Evolutionary conservation across 2,888 invertebrate genomes (phyloP), one percentile per base, ranked within the genome.

Genomic region (Drosophila ezoana): DNA sequence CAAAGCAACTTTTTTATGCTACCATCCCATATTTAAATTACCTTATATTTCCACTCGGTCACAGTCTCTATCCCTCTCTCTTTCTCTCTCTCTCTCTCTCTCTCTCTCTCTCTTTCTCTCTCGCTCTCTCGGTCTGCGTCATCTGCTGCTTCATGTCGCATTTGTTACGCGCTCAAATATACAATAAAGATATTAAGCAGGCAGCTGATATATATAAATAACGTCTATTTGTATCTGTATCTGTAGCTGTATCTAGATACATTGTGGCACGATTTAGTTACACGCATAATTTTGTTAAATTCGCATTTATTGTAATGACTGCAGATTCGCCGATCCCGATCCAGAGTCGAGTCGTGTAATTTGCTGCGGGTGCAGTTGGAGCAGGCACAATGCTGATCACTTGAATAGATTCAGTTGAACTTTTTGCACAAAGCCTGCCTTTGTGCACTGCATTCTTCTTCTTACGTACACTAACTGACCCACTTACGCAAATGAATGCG

Each of bases 291-390:
- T 85, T 81, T 81, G 73, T 69, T 81, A 65, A 89, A 81, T 85
- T 87, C 89, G 61, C 83, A 80, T 89, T 89, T 87, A 80, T 85
- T 71, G 87, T 89, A 85, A 85, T 79, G 70, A 85, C 81, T 68
- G 69, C 60, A 72, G 61, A 81, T 87, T 85, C 85, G 79, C 23
- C 60, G 18, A 18, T 18, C 18, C 18, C 18, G 62, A 62, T 47
- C 44, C 52, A 20, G 58, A 61, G 68, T 63, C 45, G 38, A 20
- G 11, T 54, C 37, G 35, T 57, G 56, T 49, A 51, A 53, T 64
- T 56, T 60, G 53, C 76, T 20, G 48, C 18, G 23, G 59, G 68
- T 44, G 52, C 13, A 32, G 47, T 16, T 14, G 32, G 35, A 45
- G 32, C 47, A 13, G 14, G 20, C 54, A 81, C 87, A 72, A 58